Evolutionary conservation across 2,888 invertebrate genomes (phyloP).

Genomic region (Pristionchus arcanus): DNA sequence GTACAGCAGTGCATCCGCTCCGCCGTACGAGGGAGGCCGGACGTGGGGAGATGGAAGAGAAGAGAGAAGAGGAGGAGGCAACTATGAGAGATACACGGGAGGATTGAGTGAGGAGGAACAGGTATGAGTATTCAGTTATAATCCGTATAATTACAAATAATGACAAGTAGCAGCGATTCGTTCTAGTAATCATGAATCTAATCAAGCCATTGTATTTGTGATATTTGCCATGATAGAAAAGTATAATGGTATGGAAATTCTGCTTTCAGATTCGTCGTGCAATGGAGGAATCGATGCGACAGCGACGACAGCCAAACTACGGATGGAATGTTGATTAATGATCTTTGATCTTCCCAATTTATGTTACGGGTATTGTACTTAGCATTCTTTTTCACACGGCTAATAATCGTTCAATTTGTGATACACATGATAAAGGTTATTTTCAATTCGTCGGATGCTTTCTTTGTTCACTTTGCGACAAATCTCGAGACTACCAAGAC

Average conservation of each 20-base stretch:
- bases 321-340: constrained; percentile 48
- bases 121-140: too few species aligned
- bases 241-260: neutral
- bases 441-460: neutral
- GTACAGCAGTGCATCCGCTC: constrained; percentile 24
- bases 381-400: neutral
- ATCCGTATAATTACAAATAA: too few species aligned
- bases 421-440: neutral
- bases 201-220: too few species aligned
- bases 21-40: constrained; percentile 32
- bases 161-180: neutral
- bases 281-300: constrained; percentile 69
- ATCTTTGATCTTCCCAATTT: neutral
- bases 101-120: constrained; percentile 79
- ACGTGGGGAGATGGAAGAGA: constrained; percentile 13
- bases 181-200: too few species aligned
- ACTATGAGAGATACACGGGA: constrained; percentile 72
- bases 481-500: constrained; percentile 16
- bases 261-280: constrained; percentile 73
- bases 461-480: neutral
- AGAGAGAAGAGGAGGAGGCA: neutral
- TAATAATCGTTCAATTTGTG: constrained; percentile 1
- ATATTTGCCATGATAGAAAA: neutral
- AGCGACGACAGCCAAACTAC: constrained; percentile 52
- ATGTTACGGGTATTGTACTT: neutral